Conservation (phyloP, 2,113 vertebrate genomes). For the Paramisgurnus dabryanus region DNA sequence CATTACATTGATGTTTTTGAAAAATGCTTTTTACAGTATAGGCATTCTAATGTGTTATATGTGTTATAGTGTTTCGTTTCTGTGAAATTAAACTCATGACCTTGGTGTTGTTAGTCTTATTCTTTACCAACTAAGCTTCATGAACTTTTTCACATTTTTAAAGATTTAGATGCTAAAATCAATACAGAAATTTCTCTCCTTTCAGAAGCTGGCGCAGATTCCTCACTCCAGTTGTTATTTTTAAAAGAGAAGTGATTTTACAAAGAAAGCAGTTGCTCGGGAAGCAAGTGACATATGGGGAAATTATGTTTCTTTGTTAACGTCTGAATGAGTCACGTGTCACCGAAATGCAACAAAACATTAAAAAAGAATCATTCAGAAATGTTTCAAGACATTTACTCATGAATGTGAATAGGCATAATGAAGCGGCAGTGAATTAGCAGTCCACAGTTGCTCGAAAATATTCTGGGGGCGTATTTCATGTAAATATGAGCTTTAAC, state of each 20-base stretch:
- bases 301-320: conserved; percentile 13
- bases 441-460: neutral
- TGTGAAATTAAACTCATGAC: no score
- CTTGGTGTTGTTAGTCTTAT: no score
- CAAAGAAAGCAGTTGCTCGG: neutral
- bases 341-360: neutral
- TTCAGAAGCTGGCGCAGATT: neutral
- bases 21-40: no score
- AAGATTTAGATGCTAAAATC: no score
- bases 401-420: conserved; percentile 9
- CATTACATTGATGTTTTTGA: no score
- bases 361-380: neutral
- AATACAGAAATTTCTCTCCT: neutral
- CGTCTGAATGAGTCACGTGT: neutral
- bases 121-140: neutral
- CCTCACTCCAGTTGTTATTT: neutral
- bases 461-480: neutral
- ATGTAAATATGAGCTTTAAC: conserved; percentile 21
- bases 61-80: no score
- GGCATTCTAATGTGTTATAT: no score
- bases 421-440: neutral
- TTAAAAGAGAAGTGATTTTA: neutral
- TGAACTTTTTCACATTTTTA: neutral
- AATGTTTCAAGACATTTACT: conserved; percentile 15
- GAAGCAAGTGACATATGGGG: conserved; percentile 8